phyloP scores from a whole-genome alignment of 1,140 invertebrate genomes.

The Formica selysi region DNA sequence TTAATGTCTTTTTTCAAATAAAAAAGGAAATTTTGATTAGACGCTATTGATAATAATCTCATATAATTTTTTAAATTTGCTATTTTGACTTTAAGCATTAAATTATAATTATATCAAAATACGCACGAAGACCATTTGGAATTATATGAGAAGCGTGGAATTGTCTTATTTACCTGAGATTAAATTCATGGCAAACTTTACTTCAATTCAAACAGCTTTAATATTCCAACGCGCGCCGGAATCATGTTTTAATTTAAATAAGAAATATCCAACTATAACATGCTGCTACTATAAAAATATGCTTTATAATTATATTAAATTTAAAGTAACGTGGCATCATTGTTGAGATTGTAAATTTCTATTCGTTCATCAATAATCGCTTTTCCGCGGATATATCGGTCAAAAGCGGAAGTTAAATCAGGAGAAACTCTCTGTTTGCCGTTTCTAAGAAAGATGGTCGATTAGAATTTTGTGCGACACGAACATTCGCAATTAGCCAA shows the following conservation, averaged over 20 bases:
- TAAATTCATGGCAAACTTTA: background rate
- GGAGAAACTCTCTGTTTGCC: slow-evolving; percentile 1
- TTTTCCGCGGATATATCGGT: background rate
- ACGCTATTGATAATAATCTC: too few relatives aligned
- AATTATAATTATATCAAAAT: background rate
- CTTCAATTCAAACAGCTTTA: background rate
- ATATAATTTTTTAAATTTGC: background rate
- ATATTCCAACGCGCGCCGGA: background rate
- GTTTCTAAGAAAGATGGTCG: slow-evolving; percentile 21
- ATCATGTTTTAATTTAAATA: background rate
- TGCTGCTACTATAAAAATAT: background rate
- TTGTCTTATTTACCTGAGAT: background rate
- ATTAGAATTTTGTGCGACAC: slow-evolving; percentile 30
- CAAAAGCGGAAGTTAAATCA: slow-evolving; percentile 35
- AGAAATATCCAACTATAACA: background rate
- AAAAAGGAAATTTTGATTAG: background rate
- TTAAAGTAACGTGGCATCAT: background rate
- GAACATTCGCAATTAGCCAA: slow-evolving; percentile 25
- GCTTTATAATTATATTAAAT: slow-evolving; percentile 18
- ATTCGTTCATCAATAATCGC: slow-evolving; percentile 37
- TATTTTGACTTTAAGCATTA: background rate
- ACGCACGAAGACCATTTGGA: background rate
- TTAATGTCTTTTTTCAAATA: too few relatives aligned
- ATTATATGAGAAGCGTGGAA: background rate
- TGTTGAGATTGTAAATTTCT: background rate